Conservation (phyloP, 2,113 vertebrate genomes). For the Muntiacus reevesi region DNA sequence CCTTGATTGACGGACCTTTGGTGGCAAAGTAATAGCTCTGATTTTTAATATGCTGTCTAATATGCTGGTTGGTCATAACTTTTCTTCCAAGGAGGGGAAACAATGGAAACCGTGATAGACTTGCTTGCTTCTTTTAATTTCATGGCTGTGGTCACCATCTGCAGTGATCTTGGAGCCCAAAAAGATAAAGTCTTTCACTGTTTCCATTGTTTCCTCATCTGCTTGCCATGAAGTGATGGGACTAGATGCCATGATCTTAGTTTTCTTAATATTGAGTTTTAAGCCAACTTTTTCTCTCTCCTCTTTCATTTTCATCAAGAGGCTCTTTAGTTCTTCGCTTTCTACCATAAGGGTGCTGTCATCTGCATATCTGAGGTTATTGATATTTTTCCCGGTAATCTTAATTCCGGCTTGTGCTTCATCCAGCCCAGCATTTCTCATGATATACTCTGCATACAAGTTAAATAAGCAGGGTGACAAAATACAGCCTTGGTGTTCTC, state of each 20-base stretch:
- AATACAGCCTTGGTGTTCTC: background rate
- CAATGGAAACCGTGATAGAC: too few species aligned
- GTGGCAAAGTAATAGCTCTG: background rate
- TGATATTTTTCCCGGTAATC: background rate
- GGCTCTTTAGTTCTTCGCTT: background rate
- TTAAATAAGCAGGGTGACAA: background rate
- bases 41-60: background rate
- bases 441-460: background rate
- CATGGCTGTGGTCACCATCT: background rate
- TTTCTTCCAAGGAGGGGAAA: background rate
- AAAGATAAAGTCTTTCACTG: background rate
- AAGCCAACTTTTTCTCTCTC: background rate
- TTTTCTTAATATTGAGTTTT: background rate
- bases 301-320: background rate
- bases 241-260: background rate
- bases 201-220: background rate
- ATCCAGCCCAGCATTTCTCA: background rate
- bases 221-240: background rate
- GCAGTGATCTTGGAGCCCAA: background rate
- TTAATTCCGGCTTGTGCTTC: background rate
- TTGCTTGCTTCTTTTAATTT: background rate
- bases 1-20: background rate
- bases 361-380: background rate
- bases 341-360: background rate
- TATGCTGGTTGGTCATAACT: background rate